Conservation (phyloP, 2,113 vertebrate species). For the Axis porcinus region DNA sequence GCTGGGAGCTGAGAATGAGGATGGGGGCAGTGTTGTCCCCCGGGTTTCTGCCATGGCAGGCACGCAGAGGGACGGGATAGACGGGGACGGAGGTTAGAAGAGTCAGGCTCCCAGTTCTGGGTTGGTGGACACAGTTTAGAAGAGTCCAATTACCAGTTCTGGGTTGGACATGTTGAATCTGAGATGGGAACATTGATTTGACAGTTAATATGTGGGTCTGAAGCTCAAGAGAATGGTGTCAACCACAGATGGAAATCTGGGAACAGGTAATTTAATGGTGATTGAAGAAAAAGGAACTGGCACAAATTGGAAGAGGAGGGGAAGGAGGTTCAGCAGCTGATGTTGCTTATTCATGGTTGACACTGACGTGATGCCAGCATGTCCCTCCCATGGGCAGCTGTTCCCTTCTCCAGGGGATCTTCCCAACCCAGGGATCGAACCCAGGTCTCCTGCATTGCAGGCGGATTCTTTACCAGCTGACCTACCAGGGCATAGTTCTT, state of each 20-base stretch:
- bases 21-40: background rate
- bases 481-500: background rate
- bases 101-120: background rate
- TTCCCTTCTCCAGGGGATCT: background rate
- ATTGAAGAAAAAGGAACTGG: background rate
- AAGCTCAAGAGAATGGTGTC: background rate
- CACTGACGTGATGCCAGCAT: background rate
- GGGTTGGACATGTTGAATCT: background rate
- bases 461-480: background rate
- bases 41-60: background rate
- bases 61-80: background rate
- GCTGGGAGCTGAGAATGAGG: background rate
- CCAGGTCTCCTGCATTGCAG: background rate
- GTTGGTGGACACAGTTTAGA: background rate
- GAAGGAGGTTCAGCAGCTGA: background rate
- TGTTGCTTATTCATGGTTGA: background rate
- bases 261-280: background rate
- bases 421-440: background rate
- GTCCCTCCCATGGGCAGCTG: background rate
- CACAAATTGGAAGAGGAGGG: background rate
- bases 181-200: background rate
- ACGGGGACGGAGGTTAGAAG: background rate
- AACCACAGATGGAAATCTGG: background rate
- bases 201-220: background rate
- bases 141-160: background rate